Percentiles rank a stretch among this genome's conserved stretches.
Evolutionary conservation across 2,888 invertebrate species (phyloP).

Genomic region (Oligia latruncula): DNA sequence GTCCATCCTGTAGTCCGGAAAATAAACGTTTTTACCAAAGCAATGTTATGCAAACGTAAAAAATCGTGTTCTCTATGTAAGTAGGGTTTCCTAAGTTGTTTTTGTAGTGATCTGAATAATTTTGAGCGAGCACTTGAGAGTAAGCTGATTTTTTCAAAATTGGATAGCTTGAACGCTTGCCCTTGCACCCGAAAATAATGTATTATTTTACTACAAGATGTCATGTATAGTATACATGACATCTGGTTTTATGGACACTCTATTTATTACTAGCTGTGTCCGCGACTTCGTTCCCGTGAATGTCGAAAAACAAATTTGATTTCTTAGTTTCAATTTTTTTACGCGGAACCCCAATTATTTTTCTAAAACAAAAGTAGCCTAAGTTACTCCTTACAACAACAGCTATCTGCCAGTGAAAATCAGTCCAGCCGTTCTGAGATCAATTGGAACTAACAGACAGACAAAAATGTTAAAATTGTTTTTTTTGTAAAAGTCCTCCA

Average conservation of each 20-base stretch:
- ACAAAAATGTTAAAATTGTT: too few relatives aligned
- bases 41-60: constrained; percentile 58
- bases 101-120: constrained; percentile 64
- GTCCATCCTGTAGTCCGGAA: constrained; percentile 52
- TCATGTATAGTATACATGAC: too few relatives aligned
- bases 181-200: constrained; percentile 38
- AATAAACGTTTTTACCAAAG: constrained; percentile 55
- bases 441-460: too few relatives aligned
- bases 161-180: neutral
- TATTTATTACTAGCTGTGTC: neutral
- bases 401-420: too few relatives aligned
- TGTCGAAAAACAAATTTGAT: neutral
- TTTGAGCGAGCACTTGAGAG: constrained; percentile 48
- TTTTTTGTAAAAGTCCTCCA: too few relatives aligned
- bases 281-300: neutral
- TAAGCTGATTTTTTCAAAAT: constrained; percentile 50
- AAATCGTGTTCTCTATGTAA: constrained; percentile 60
- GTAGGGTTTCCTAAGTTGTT: constrained; percentile 56
- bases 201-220: neutral
- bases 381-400: neutral
- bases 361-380: neutral
- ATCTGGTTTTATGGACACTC: neutral
- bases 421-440: too few relatives aligned
- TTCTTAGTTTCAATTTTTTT: neutral
- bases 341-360: neutral